phyloP scores from a whole-genome alignment of 2,797 vertebrate species.

The Babyrousa celebensis region DNA sequence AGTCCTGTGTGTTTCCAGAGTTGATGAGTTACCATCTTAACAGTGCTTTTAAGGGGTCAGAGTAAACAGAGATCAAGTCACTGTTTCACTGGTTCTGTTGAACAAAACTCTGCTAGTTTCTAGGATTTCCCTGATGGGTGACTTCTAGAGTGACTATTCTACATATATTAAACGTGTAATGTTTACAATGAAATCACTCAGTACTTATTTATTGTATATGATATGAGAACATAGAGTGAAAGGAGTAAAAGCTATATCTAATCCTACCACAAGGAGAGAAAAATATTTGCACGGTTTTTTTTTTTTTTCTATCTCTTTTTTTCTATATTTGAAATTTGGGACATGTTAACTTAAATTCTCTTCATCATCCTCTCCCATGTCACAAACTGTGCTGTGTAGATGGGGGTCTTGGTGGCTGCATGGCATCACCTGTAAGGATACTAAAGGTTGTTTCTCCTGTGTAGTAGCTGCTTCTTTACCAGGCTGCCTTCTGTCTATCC shows the following conservation, averaged over 20 bases:
- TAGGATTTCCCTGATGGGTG: background rate
- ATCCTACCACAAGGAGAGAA: background rate
- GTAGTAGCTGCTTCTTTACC: conserved; percentile 64
- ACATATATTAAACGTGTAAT: background rate
- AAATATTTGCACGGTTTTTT: background rate
- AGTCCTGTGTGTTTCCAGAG: background rate
- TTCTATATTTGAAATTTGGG: background rate
- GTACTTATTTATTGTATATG: background rate
- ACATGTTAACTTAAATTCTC: background rate
- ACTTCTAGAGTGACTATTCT: background rate
- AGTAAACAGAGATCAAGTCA: conserved; percentile 36
- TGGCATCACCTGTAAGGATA: background rate
- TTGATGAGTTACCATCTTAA: background rate
- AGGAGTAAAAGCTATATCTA: background rate
- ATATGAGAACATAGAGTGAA: background rate
- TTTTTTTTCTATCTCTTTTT: background rate
- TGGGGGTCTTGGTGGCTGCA: background rate
- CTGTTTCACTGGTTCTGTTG: background rate
- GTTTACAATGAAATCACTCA: background rate
- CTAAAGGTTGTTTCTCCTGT: background rate
- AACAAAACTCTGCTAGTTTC: background rate
- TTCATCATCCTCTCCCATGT: background rate
- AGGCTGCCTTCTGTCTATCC: conserved; percentile 83
- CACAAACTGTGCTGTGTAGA: background rate
- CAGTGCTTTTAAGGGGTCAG: background rate